Conservation (phyloP, 2,797 vertebrate species). For the Gymnothorax javanicus region DNA sequence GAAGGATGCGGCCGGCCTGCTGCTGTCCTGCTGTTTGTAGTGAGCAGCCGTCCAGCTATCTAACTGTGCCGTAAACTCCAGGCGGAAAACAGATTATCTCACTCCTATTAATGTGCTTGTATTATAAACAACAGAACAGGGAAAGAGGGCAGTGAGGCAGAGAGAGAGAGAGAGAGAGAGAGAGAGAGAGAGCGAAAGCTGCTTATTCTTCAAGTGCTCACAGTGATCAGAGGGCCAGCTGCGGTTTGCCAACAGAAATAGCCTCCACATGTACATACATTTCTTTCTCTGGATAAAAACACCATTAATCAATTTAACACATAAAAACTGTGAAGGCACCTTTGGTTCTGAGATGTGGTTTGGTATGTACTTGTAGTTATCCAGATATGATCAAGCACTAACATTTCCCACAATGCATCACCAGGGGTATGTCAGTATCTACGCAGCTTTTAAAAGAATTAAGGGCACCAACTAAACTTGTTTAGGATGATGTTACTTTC, state of each 20-base stretch:
- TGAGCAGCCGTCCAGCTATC: slow-evolving; percentile 1
- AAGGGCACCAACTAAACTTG: not conserved
- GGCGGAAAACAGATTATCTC: slow-evolving; percentile 30
- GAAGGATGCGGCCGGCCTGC: not conserved
- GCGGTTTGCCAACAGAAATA: slow-evolving; percentile 76
- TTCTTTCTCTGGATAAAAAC: slow-evolving; percentile 78
- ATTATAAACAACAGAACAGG: not conserved
- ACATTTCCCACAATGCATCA: not conserved
- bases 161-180: slow-evolving; percentile 29
- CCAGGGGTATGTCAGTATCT: not conserved
- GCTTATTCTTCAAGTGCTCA: slow-evolving; percentile 65
- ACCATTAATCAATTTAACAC: slow-evolving; percentile 71
- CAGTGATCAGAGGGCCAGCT: slow-evolving; percentile 74
- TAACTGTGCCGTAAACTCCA: slow-evolving; percentile 23
- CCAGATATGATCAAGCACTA: not conserved
- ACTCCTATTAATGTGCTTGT: slow-evolving; percentile 31
- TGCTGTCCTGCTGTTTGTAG: not conserved
- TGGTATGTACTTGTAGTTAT: not conserved
- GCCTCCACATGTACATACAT: slow-evolving; percentile 61
- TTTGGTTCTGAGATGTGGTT: not conserved
- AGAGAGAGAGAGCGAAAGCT: slow-evolving; percentile 46
- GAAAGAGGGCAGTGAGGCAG: not conserved
- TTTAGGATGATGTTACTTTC: not conserved
- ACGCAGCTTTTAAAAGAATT: not conserved
- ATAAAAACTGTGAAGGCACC: not conserved